A percentile compares a stretch with the other conserved stretches of the same genome.
These are phyloP conservation scores for Pipistrellus pipistrellus DNA, from an alignment of 2,797 vertebrate species.

Conservation along the genomic window DNA sequence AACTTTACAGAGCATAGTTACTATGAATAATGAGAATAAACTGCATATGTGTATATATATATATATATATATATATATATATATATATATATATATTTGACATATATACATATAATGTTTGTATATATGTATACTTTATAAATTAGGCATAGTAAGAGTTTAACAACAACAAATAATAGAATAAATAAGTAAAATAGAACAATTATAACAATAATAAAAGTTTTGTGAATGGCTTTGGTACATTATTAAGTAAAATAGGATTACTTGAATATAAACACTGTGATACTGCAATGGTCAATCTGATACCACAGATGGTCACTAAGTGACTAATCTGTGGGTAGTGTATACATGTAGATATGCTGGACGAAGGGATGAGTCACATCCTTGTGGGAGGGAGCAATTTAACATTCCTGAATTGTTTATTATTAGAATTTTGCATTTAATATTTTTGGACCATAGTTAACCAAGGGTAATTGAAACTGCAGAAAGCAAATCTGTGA, in stretches of 20 bases:
- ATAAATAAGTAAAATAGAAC: not conserved
- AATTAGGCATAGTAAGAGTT: not conserved
- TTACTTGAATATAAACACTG: not conserved
- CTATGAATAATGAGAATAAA: not conserved
- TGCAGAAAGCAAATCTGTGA: not conserved
- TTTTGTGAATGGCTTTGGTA: not conserved
- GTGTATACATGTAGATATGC: accelerated
- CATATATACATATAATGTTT: no score
- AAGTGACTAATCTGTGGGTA: no score
- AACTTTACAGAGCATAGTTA: not conserved
- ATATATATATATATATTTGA: not conserved
- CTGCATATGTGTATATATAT: not conserved
- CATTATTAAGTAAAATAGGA: not conserved
- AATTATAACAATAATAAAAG: not conserved
- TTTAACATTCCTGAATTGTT: not conserved
- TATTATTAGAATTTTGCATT: not conserved
- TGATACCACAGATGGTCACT: not conserved
- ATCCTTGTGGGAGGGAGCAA: not conserved
- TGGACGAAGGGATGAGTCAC: not conserved
- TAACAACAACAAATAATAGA: not conserved
- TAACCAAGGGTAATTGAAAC: not conserved
- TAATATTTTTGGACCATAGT: not conserved
- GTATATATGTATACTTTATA: not conserved
- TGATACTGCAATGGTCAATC: not conserved
- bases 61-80: no score